Conservation (phyloP, 2,888 invertebrate genomes). For the Nomada flava region DNA sequence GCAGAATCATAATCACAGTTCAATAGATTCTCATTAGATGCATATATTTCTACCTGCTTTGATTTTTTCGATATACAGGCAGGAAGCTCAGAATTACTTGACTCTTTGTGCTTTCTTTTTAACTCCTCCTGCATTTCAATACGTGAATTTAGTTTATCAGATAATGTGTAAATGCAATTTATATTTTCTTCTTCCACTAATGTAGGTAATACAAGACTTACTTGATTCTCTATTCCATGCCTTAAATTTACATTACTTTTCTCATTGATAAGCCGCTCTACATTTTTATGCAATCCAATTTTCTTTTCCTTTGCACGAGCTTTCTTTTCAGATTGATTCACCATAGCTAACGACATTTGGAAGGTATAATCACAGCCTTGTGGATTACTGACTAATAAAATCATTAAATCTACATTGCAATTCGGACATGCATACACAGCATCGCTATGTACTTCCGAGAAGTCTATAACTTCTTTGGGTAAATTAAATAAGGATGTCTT, state of each 20-base stretch:
- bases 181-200: slow-evolving; percentile 14
- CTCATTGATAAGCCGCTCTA: slow-evolving; percentile 4
- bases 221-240: slow-evolving; percentile 17
- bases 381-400: slow-evolving; percentile 61
- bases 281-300: slow-evolving; percentile 31
- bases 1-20: slow-evolving; percentile 16
- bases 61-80: slow-evolving; percentile 24
- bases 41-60: slow-evolving; percentile 30
- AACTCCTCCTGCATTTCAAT: neutral
- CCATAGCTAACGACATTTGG: slow-evolving; percentile 63
- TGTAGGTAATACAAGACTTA: slow-evolving; percentile 14
- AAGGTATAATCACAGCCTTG: slow-evolving; percentile 58
- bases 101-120: slow-evolving; percentile 34
- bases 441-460: slow-evolving; percentile 56
- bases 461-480: slow-evolving; percentile 42
- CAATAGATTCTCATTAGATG: slow-evolving; percentile 17
- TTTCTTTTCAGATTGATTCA: slow-evolving; percentile 42
- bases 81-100: slow-evolving; percentile 9
- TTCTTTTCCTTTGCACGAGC: slow-evolving; percentile 23
- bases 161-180: neutral
- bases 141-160: slow-evolving; percentile 18
- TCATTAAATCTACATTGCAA: slow-evolving; percentile 68
- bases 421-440: slow-evolving; percentile 69
- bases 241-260: slow-evolving; percentile 22
- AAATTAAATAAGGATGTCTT: slow-evolving; percentile 33